Conservation (phyloP, 2,113 vertebrate genomes). For the Peromyscus maniculatus region DNA sequence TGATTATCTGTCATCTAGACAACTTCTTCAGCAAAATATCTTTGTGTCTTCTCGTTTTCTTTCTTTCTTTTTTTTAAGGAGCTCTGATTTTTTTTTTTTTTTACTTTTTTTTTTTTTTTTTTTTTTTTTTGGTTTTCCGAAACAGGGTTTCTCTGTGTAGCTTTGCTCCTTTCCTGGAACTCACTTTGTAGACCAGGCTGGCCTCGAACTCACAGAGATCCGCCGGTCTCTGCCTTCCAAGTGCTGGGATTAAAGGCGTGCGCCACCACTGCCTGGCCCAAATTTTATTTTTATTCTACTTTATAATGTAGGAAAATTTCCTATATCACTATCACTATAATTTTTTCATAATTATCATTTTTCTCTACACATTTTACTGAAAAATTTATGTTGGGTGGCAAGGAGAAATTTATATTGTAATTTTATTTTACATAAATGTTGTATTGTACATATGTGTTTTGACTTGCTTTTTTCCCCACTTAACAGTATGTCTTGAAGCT, state of each 20-base stretch:
- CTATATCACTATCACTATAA: background rate
- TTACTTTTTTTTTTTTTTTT: background rate
- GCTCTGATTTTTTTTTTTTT: no score
- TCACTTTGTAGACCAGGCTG: no score
- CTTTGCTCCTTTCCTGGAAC: no score
- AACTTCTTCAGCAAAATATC: constrained; percentile 7
- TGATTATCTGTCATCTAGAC: background rate
- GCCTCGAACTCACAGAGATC: no score
- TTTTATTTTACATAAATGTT: constrained; percentile 56
- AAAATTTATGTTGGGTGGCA: background rate
- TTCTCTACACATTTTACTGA: background rate
- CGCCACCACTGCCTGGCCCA: no score
- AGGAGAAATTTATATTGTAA: background rate
- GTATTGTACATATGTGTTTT: constrained; percentile 39
- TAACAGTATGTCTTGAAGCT: constrained; percentile 29
- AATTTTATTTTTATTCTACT: constrained; percentile 26
- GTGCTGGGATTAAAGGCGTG: no score
- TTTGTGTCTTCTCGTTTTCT: background rate
- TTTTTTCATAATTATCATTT: constrained; percentile 35
- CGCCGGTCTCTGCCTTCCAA: no score
- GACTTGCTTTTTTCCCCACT: constrained; percentile 26
- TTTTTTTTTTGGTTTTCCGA: no score
- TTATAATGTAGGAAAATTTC: background rate
- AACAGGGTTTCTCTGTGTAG: no score
- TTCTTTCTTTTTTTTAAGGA: background rate